Conservation (phyloP, 2,113 vertebrate species). For the Megaptera novaeangliae region DNA sequence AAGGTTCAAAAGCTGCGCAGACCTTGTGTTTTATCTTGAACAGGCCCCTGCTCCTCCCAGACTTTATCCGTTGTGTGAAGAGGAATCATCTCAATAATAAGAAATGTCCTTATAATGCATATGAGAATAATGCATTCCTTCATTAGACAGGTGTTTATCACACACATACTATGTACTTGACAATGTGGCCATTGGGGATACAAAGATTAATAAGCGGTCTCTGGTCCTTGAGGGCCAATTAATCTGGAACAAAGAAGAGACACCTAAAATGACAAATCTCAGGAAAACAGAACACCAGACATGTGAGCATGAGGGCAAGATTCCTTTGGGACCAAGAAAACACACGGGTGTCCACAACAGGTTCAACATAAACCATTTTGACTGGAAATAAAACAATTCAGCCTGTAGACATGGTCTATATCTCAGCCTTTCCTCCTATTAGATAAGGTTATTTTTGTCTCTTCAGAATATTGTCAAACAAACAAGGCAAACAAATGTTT, state of each 20-base stretch:
- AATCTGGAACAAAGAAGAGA: neutral
- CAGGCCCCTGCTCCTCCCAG: too few species aligned
- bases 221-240: rapidly evolving
- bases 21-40: neutral
- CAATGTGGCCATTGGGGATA: rapidly evolving
- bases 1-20: neutral
- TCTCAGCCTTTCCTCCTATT: neutral
- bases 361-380: neutral
- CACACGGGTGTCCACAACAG: rapidly evolving
- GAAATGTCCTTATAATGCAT: neutral
- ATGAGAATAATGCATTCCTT: too few species aligned
- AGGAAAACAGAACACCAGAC: too few species aligned
- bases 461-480: neutral
- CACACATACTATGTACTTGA: neutral
- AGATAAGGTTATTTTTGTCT: too few species aligned
- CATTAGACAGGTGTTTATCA: too few species aligned
- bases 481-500: too few species aligned
- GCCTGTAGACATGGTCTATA: neutral
- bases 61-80: neutral
- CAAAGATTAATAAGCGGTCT: rapidly evolving
- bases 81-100: neutral
- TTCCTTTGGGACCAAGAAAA: too few species aligned
- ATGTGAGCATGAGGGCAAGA: rapidly evolving
- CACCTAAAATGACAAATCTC: too few species aligned
- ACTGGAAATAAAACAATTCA: rapidly evolving